phyloP scores from a whole-genome alignment of 2,113 vertebrate species.

The Corythaixoides concolor region DNA sequence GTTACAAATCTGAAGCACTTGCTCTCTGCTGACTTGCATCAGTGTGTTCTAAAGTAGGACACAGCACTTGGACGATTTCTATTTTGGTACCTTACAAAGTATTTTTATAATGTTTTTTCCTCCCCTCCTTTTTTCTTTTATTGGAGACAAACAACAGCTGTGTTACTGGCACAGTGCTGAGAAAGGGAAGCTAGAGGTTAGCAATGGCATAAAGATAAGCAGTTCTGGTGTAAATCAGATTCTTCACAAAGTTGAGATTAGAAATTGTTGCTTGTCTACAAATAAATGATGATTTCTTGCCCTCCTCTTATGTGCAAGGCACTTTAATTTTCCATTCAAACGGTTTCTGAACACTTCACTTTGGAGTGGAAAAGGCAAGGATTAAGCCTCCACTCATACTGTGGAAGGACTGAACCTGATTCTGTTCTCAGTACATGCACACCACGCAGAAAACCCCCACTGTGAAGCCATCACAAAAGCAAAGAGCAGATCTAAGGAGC shows the following conservation, averaged over 20 bases:
- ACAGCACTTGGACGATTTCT: background rate
- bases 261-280: constrained; percentile 10
- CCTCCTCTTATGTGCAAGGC: background rate
- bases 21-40: background rate
- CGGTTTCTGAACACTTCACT: background rate
- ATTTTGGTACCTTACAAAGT: constrained; percentile 36
- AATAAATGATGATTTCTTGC: constrained; percentile 28
- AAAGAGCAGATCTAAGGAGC: background rate
- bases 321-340: constrained; percentile 26
- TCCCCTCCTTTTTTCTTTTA: constrained; percentile 13
- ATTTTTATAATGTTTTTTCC: constrained; percentile 16
- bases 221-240: constrained; percentile 51
- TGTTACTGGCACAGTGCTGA: constrained; percentile 37
- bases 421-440: background rate
- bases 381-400: background rate
- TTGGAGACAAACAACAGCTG: constrained; percentile 59
- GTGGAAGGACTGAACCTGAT: background rate
- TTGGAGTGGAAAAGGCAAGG: background rate
- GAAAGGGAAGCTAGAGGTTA: constrained; percentile 49
- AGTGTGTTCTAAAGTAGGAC: constrained; percentile 49
- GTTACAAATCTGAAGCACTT: background rate
- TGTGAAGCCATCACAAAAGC: background rate
- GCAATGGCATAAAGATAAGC: constrained; percentile 25
- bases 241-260: constrained; percentile 36
- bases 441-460: accelerated